Base-by-base conservation (phyloP, 2,113 vertebrate genomes). In the Mustela nigripes region DNA sequence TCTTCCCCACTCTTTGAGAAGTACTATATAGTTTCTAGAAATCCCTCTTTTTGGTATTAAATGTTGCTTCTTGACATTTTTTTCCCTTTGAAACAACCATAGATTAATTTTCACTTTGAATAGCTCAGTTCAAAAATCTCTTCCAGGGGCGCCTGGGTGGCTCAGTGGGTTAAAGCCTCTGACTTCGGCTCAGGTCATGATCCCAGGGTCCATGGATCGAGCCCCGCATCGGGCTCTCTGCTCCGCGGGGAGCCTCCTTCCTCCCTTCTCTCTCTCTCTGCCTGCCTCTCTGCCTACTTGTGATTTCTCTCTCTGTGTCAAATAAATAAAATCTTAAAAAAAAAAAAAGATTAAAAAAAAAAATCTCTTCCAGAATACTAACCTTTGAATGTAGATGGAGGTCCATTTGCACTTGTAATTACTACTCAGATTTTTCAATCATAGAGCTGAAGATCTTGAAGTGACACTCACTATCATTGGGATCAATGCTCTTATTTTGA, bases 341-440 rank as follows among this genome's bases (percentile, higher is more conserved):
- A 39, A 39, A 39, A 39, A 39, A 39, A 39, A 39, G 39, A 39
- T 39, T 39, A 39, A 39, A 39, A 39, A 39, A 39, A 94, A 86
- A 95, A 84, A 50, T 87, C 8, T 86, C 36, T 73, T 71, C 36
- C 53, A 86, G 89, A 95, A 86, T 11, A 74, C 69, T 86, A 2
- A 84, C 91, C 80, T 93, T 95, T 56, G 94, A 95, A 74, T 83
- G 36, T 69, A 71, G 42, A 62, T 76, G 22, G 78, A 90, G 80
- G 91, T 76, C 3, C 71, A 48, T 6, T 69, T 65, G 28, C 11
- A 48, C 10, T 11, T 19, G 63, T 63, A 93, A 95, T 91, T 83
- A 50, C 22, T 73, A 67, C 45, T 81, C 19, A 67, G 6, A 1
- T 58, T 58, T 21, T 88, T 22, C 71, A 93, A 50, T 31, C 14